A percentile compares a stretch with the other conserved stretches of the same genome.
phyloP scores from a whole-genome alignment of 2,888 invertebrate species.

The Gibbula magus region DNA sequence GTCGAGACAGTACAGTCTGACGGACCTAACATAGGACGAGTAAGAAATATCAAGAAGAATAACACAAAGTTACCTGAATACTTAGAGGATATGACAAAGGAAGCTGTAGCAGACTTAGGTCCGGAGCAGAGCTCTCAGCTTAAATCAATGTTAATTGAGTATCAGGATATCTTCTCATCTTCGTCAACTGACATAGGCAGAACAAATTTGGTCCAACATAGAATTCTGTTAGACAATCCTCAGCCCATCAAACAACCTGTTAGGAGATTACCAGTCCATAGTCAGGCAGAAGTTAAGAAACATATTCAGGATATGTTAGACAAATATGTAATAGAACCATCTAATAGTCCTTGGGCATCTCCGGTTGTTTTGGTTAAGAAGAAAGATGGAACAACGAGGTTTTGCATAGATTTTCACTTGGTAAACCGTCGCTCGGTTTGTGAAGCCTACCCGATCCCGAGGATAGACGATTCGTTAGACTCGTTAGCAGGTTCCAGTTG shows the following conservation, averaged over 20 bases:
- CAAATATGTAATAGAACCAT: conserved; percentile 26
- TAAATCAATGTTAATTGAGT: neutral
- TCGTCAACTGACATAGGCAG: neutral
- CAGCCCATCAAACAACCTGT: conserved; percentile 15
- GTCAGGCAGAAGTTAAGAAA: neutral
- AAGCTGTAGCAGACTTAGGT: neutral
- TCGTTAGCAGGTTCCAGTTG: neutral
- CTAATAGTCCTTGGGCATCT: conserved; percentile 30
- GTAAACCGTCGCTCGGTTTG: conserved; percentile 18
- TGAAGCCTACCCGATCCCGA: neutral
- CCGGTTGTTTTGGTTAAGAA: neutral
- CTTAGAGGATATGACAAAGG: neutral
- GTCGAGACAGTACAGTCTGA: too few relatives aligned
- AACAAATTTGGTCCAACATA: conserved; percentile 15
- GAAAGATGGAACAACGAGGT: conserved; percentile 18
- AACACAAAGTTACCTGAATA: neutral
- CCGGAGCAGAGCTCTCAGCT: neutral
- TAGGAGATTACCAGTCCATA: neutral
- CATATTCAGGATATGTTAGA: conserved; percentile 19
- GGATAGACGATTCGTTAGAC: neutral
- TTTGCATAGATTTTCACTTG: conserved; percentile 27
- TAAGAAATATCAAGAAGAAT: too few relatives aligned
- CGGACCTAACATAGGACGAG: too few relatives aligned
- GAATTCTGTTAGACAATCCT: neutral
- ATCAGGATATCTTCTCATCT: neutral